phyloP scores from a whole-genome alignment of 2,888 invertebrate species.

The Drosophila ochracea region DNA sequence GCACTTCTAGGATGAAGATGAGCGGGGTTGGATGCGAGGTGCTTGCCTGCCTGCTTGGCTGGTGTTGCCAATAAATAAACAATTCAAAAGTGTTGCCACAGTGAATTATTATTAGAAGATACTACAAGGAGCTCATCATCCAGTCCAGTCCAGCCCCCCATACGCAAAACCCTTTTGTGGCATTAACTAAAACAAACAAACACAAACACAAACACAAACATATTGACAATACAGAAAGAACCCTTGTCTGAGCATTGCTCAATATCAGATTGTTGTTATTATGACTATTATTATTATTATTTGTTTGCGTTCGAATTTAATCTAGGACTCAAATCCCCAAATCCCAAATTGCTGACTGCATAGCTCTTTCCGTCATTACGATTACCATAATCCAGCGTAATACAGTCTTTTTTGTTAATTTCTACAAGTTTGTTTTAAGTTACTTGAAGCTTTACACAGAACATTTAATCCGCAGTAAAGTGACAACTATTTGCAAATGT shows the following conservation, averaged over 20 bases:
- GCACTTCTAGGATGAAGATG: neutral
- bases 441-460: neutral
- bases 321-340: neutral
- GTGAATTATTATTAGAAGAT: slow-evolving; percentile 21
- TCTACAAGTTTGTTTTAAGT: neutral
- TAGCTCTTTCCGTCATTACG: neutral
- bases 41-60: neutral
- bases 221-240: neutral
- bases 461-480: neutral
- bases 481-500: neutral
- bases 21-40: neutral
- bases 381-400: neutral
- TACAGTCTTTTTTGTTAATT: neutral
- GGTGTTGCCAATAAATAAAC: slow-evolving; percentile 46
- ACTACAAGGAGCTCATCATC: neutral
- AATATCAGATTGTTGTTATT: slow-evolving; percentile 5
- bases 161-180: slow-evolving; percentile 4
- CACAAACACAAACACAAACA: neutral
- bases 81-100: slow-evolving; percentile 36
- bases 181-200: neutral
- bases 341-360: neutral
- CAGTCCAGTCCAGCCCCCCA: neutral
- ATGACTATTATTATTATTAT: slow-evolving; percentile 6
- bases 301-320: neutral
- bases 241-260: slow-evolving; percentile 10